phyloP scores from a whole-genome alignment of 2,888 invertebrate species.

The Thecocarcelia acutangulata region DNA sequence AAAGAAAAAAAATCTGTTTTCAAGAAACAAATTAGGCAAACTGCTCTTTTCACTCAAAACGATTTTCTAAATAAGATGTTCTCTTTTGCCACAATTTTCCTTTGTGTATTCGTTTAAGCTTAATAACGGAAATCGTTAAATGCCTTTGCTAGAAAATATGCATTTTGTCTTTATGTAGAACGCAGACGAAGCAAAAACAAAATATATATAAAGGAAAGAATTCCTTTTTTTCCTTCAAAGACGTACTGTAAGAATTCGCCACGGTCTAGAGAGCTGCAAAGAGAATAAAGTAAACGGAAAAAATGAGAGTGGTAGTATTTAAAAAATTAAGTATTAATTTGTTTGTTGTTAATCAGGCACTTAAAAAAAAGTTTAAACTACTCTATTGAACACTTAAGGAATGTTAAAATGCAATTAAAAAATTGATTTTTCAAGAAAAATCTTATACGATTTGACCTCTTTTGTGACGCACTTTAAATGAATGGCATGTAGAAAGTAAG shows the following conservation, averaged over 20 bases:
- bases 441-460: constrained; percentile 46
- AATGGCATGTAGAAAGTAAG: background rate
- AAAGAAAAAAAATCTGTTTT: constrained; percentile 48
- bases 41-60: constrained; percentile 12
- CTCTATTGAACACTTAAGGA: constrained; percentile 2
- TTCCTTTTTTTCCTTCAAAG: constrained; percentile 1
- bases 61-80: constrained; percentile 29
- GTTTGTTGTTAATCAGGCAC: constrained; percentile 50
- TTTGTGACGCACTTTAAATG: constrained; percentile 12
- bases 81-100: constrained; percentile 9
- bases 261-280: constrained; percentile 57
- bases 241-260: background rate
- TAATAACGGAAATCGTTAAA: constrained; percentile 39
- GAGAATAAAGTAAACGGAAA: constrained; percentile 24
- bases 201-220: background rate
- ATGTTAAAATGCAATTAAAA: background rate
- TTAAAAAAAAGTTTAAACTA: constrained; percentile 21
- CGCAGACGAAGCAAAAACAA: constrained; percentile 20
- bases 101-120: constrained; percentile 30
- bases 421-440: background rate
- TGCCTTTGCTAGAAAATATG: constrained; percentile 66
- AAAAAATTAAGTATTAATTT: constrained; percentile 8
- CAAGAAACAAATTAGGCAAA: constrained; percentile 47
- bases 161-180: constrained; percentile 60
- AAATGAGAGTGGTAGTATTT: background rate